Evolutionary conservation across 2,888 invertebrate species (phyloP).

Genomic region (Cephus runcator): DNA sequence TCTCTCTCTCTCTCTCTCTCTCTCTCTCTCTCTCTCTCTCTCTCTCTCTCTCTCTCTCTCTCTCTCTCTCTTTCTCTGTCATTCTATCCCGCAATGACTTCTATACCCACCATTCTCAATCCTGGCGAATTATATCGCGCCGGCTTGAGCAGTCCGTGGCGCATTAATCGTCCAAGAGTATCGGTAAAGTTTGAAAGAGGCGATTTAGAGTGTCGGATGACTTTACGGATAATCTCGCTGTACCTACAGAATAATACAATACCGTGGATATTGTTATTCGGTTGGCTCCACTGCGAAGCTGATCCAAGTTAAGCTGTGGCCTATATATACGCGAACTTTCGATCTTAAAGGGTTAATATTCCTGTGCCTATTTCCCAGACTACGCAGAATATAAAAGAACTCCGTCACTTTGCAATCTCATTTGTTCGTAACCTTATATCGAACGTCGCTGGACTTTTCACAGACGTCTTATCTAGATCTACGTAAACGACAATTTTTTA

Average conservation of each 20-base stretch:
- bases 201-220: background rate
- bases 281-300: conserved; percentile 38
- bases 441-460: background rate
- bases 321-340: conserved; percentile 36
- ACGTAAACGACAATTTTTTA: too few relatives aligned
- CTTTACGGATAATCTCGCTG: background rate
- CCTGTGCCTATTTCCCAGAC: background rate
- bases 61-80: too few relatives aligned
- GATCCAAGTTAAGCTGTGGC: conserved; percentile 41
- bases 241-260: background rate
- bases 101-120: background rate
- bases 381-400: background rate
- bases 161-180: background rate
- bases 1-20: conserved; percentile 5
- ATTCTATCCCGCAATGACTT: background rate
- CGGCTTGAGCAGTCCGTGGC: background rate
- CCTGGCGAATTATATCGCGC: background rate
- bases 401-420: background rate
- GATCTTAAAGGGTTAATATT: background rate
- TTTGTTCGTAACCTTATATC: background rate
- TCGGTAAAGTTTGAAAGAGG: background rate
- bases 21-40: background rate
- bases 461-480: too few relatives aligned
- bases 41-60: too few relatives aligned
- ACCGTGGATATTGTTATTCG: conserved; percentile 44